phyloP scores from a whole-genome alignment of 2,797 vertebrate genomes.

The Premnoplex brunnescens region DNA sequence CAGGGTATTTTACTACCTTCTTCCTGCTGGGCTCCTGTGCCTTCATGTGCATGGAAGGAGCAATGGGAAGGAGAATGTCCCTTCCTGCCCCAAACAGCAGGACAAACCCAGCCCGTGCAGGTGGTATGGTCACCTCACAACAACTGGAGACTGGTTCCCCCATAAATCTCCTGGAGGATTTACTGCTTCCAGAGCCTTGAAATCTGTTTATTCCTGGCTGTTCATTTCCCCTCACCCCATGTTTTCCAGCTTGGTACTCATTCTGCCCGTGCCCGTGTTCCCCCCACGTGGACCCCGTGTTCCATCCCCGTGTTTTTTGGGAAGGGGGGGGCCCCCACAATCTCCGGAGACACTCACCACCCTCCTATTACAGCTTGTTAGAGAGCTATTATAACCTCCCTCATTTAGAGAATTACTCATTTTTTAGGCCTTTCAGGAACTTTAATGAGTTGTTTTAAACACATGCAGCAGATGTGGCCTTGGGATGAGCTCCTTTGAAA shows the following conservation, averaged over 20 bases:
- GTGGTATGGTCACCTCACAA: accelerated
- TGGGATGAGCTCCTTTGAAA: conserved; percentile 53
- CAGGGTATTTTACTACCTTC: background rate
- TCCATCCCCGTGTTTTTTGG: background rate
- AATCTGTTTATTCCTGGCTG: conserved; percentile 24
- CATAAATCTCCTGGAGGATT: conserved; percentile 24
- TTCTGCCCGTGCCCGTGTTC: accelerated
- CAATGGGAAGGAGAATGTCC: background rate
- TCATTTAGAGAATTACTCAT: conserved; percentile 66
- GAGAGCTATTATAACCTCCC: conserved; percentile 35
- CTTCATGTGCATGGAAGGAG: background rate
- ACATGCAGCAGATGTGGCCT: conserved; percentile 58
- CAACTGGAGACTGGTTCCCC: background rate
- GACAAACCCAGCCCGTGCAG: background rate
- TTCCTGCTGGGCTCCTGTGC: background rate
- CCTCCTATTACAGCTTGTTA: conserved; percentile 57
- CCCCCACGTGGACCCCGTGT: accelerated
- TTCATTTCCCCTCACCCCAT: background rate
- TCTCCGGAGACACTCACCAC: background rate
- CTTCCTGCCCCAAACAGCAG: background rate
- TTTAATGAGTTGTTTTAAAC: conserved; percentile 62
- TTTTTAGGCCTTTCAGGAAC: conserved; percentile 66
- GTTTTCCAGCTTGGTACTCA: background rate
- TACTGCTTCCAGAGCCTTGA: conserved; percentile 50
- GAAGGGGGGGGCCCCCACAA: background rate